Evolutionary conservation across 2,797 vertebrate species (phyloP).

Genomic region (Mormyrops boulengeri): DNA sequence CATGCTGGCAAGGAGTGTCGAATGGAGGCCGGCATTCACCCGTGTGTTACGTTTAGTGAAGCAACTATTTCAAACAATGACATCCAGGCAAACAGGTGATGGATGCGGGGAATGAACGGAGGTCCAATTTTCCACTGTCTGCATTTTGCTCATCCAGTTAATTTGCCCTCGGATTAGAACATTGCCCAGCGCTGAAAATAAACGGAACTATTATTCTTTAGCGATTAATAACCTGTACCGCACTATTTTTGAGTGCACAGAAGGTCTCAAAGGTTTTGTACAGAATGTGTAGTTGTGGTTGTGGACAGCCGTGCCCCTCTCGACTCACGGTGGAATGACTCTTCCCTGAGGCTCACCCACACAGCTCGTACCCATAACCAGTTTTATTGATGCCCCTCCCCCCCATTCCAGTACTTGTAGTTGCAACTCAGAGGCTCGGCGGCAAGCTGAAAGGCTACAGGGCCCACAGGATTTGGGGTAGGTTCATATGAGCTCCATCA

Average conservation of each 20-base stretch:
- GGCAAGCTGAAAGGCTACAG: neutral
- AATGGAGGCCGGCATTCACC: neutral
- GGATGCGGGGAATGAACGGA: neutral
- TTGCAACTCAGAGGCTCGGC: neutral
- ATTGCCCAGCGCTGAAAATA: slow-evolving; percentile 6
- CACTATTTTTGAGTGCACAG: neutral
- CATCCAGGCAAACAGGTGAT: slow-evolving; percentile 14
- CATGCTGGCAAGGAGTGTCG: neutral
- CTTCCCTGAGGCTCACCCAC: neutral
- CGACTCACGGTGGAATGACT: neutral
- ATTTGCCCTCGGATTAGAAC: slow-evolving; percentile 17
- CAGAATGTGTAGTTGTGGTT: neutral
- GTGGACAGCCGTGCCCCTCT: neutral
- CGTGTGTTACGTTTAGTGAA: neutral
- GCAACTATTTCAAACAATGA: slow-evolving; percentile 4
- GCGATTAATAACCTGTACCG: slow-evolving; percentile 22
- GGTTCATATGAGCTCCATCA: neutral
- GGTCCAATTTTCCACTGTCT: slow-evolving; percentile 29
- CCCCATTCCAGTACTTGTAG: neutral
- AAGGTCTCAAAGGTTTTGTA: slow-evolving; percentile 8
- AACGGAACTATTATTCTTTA: neutral
- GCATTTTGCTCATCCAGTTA: slow-evolving; percentile 24
- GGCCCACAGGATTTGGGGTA: neutral
- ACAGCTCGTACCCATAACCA: neutral
- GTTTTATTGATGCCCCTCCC: neutral